Evolutionary conservation across 2,113 vertebrate genomes (phyloP), one percentile per base, ranked within the genome.

Genomic region (Calypte anna): DNA sequence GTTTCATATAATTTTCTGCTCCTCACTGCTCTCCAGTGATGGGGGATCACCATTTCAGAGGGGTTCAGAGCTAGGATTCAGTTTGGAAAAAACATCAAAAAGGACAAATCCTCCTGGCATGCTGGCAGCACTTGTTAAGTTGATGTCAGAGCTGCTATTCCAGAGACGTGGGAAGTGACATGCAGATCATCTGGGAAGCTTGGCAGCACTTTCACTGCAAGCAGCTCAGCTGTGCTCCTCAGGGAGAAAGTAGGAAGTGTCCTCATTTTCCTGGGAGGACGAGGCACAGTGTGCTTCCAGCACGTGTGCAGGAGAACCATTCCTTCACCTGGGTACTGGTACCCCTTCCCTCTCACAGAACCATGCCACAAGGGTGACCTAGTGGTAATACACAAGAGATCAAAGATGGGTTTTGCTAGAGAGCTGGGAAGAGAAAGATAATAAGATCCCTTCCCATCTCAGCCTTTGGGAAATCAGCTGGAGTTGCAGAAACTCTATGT

Each of bases 121-220:
- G 36, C 75, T 73, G 84, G 82, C 82, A 93, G 76, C 46, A 14
- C 70, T 93, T 62, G 58, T 50, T 85, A 68, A 22, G 79, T 91
- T 58, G 19, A 0, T 88, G 88, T 96, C 88, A 88, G 92, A 74
- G 61, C 88, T 63, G 75, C 82, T 90, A 5, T 61, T 17, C 80
- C 73, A 63, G 90, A 86, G 96, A 93, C 25, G 79, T 94, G 94
- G 88, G 95, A 96, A 94, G 95, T 80, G 95, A 90, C 90, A 95
- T 31, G 28, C 0, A 0, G 79, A 31, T 90, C 95, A 92, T 96
- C 94, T 90, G 96, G 85, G 88, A 93, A 94, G 80, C 90, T 94
- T 94, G 96, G 94, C 94, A 93, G 90, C 51, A 48, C 80, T 81
- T 90, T 13, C 31, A 33, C 61, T 72, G 82, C 68, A 76, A 85